Evolutionary conservation across 1,140 invertebrate genomes (phyloP).

Genomic region (Apis dorsata): DNA sequence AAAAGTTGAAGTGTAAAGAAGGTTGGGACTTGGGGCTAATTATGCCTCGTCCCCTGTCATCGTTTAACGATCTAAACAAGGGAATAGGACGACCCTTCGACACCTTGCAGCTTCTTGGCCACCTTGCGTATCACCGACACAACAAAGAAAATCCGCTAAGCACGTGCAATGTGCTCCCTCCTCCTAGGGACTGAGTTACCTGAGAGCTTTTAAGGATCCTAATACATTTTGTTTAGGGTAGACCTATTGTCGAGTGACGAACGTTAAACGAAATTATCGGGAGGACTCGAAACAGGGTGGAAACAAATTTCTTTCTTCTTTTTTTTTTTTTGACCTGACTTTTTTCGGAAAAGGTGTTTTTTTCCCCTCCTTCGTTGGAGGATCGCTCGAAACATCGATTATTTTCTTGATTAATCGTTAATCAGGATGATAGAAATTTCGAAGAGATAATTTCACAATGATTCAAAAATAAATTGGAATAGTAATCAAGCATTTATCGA

Average conservation of each 20-base stretch:
- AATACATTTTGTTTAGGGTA: conserved; percentile 60
- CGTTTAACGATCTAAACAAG: conserved; percentile 25
- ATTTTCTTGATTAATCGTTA: neutral
- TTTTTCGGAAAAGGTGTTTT: too few relatives aligned
- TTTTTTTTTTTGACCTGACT: neutral
- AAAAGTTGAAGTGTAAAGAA: neutral
- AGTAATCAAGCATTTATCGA: too few relatives aligned
- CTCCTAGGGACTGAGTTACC: conserved; percentile 61
- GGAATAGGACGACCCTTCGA: conserved; percentile 13
- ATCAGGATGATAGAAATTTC: neutral
- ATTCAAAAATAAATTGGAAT: too few relatives aligned
- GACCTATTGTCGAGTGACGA: conserved; percentile 48
- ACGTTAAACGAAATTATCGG: conserved; percentile 36
- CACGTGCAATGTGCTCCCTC: conserved; percentile 62
- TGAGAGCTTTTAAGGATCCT: conserved; percentile 61
- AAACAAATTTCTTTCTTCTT: neutral
- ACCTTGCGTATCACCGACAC: conserved; percentile 59
- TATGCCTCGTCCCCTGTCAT: neutral
- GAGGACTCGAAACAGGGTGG: neutral
- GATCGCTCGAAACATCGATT: too few relatives aligned
- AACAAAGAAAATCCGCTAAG: conserved; percentile 24
- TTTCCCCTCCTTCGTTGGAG: too few relatives aligned
- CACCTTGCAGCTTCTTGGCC: conserved; percentile 62
- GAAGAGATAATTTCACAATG: too few relatives aligned
- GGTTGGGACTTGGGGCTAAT: neutral